Conservation (phyloP, 2,888 invertebrate species). For the Penaeus monodon region DNA sequence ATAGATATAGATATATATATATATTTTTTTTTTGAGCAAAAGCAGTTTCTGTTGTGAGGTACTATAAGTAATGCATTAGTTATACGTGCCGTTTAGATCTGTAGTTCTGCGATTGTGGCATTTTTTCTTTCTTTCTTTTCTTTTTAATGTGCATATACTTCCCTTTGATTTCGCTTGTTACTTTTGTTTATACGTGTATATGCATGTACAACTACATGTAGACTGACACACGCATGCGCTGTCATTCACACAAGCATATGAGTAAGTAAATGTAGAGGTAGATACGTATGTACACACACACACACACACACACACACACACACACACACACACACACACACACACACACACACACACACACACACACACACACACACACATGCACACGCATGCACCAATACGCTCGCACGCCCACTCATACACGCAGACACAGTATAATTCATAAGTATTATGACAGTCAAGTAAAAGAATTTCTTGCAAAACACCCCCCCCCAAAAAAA, state of each 20-base stretch:
- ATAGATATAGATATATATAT: not conserved
- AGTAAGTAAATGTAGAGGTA: no score
- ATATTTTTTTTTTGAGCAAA: not conserved
- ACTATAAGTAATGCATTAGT: no score
- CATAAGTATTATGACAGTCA: not conserved
- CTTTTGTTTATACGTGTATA: not conserved
- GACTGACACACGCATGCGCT: no score
- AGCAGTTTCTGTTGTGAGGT: no score
- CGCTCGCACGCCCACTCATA: not conserved
- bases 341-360: not conserved
- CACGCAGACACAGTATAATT: not conserved
- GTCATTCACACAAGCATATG: no score
- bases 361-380: conserved; percentile 5
- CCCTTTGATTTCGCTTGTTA: not conserved
- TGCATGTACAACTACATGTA: not conserved
- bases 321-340: no score
- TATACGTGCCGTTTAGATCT: no score
- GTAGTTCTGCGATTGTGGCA: no score
- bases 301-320: no score
- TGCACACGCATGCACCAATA: not conserved
- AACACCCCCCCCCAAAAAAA: no score
- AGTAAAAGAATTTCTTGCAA: not conserved
- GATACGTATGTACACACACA: no score
- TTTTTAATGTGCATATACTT: not conserved
- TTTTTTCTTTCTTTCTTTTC: not conserved